Base-by-base conservation (phyloP, 2,113 vertebrate species). In the Sprattus sprattus region DNA sequence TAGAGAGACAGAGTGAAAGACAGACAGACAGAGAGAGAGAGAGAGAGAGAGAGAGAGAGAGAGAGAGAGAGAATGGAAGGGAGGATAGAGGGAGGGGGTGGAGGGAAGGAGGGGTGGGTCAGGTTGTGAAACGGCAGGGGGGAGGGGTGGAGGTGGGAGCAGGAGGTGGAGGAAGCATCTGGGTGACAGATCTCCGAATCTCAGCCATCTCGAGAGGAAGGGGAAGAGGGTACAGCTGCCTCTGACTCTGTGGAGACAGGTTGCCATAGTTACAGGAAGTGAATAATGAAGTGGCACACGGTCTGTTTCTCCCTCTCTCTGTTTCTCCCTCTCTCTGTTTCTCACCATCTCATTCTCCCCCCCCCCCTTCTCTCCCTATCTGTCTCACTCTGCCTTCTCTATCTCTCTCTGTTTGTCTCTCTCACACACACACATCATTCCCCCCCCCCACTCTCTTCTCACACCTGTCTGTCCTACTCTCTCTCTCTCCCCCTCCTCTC, bases 211-310 rank as follows among this genome's bases (percentile, higher is more conserved):
- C 91, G 60, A 92, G 94, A 94, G 93, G 92, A 93, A 94, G 92
- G 90, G 94, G 94, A 95, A 95, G 93, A 92, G 93, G 93, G 92
- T 92, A 93, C 93, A 93, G 93, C 93, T 92, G 92, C 91, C 91
- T 91, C 92, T 90, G 92, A 94, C 93, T 95, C 91, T 93, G 93
- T 93, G 93, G 92, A 94, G 94, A 94, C 92, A 93, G 89, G 95
- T 95, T 95, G 92, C 95, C 93, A 95, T 95, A 94, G 95, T 93
- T 94, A 95, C 95, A 93, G 94, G 94, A 94, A 93, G 94, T 94
- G 94, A 93, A 95, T 93, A 94, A 93, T 93, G 92, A 93, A 94
- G 92, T 88, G 91, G 92, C 93, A 93, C 88, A 50, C 91, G 88
- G 88, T 57, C 80, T 64, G 86, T 91, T 92, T 90, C 88, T 88